Base-by-base conservation (phyloP, 2,113 vertebrate genomes). In the Pampusana beccarii region DNA sequence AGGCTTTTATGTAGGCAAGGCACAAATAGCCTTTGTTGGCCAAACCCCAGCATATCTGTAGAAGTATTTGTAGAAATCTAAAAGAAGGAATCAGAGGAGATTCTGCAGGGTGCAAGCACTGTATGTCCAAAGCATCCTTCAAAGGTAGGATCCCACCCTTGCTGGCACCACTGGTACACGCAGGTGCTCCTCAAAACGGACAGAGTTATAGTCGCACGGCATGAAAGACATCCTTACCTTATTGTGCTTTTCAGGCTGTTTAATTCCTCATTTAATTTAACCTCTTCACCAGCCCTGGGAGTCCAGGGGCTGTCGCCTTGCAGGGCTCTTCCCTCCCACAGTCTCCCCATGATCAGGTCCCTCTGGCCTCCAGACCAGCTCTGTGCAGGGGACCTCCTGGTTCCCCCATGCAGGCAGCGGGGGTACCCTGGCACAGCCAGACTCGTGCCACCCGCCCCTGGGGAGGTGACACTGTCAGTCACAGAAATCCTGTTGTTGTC, bases 381-480 rank as follows among this genome's bases (percentile, higher is more conserved):
- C 48, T 4, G 17, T 20, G 42, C 42, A 38, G 61, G 60, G 21
- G 6, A 50, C 11, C 21, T 58, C 40, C 5, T 25, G 16, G 28
- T 74, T 74, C 67, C 31, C 15, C 44, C 44, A 46, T 1, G 5
- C 5, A 5, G 48, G 44, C 67, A 67, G 24, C 0, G 0, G 50
- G 24, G 58, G 4, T 71, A 6, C 36, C 42, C n/a, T 50, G 57
- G 42, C 84, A 86, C 44, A 82, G 67, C 17, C 3, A 0, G 26
- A 1, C 29, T 80, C 0, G 0, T 46, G 50, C 42, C 66, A 29
- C 40, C 61, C 48, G 44, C 19, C 26, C 46, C 28, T 2, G 1
- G n/a, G n/a, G 16, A 84, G 23, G n/a, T 21, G 62, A 65, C 24
- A n/a, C 50, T 40, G 15, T 62, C 64, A 40, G 58, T 44, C 38